These are phyloP conservation scores for Phainopepla nitens DNA, from an alignment of 2,113 vertebrate species.

Conservation along the genomic window DNA sequence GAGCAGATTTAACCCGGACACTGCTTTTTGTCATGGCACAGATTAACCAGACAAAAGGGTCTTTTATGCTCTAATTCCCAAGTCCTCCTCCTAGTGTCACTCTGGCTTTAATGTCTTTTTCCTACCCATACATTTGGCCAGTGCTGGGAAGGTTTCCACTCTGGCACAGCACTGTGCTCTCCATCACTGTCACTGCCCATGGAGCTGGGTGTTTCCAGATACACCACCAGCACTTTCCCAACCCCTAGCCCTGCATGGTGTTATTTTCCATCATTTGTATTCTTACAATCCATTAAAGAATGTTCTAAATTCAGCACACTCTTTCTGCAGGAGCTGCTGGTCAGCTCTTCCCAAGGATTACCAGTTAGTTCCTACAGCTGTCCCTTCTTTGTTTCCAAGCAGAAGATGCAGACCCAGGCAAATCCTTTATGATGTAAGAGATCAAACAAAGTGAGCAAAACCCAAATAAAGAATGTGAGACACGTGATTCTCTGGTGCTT, in stretches of 20 bases:
- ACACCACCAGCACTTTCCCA: background rate
- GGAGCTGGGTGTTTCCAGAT: background rate
- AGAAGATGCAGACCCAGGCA: background rate
- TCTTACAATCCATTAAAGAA: background rate
- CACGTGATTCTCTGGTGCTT: background rate
- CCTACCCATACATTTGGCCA: background rate
- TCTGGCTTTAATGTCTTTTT: background rate
- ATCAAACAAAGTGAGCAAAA: background rate
- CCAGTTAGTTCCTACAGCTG: background rate
- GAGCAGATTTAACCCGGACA: background rate
- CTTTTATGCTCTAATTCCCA: background rate
- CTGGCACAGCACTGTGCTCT: background rate
- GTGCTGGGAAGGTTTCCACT: background rate
- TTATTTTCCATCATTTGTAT: background rate
- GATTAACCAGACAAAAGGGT: background rate
- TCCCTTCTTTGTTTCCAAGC: background rate
- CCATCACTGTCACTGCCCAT: background rate
- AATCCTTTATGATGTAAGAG: background rate
- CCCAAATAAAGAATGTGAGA: background rate
- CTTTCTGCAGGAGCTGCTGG: background rate
- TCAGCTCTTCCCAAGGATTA: background rate
- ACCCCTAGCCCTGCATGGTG: rapidly evolving
- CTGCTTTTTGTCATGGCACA: background rate
- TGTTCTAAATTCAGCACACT: background rate
- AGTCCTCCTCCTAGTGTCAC: background rate